These are phyloP conservation scores for Clamator glandarius DNA, from an alignment of 2,797 vertebrate species.

Conservation along the genomic window DNA sequence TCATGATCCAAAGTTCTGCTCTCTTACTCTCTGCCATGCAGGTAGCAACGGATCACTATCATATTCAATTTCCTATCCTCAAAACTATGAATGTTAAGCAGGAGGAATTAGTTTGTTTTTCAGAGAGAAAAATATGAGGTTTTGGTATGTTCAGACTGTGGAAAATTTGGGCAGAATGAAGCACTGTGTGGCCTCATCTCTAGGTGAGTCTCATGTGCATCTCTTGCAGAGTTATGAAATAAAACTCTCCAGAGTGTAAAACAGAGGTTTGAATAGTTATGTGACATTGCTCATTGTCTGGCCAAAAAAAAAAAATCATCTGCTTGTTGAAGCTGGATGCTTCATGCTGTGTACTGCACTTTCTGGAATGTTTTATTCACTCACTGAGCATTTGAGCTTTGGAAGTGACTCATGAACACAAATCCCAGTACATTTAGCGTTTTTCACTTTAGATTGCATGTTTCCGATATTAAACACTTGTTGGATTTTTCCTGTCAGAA, in stretches of 20 bases:
- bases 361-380: slow-evolving; percentile 62
- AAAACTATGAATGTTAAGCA: neutral
- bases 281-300: neutral
- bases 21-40: neutral
- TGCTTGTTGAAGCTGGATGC: neutral
- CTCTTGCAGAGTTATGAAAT: slow-evolving; percentile 13
- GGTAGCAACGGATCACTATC: neutral
- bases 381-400: slow-evolving; percentile 40
- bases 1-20: neutral
- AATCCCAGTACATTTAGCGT: slow-evolving; percentile 21
- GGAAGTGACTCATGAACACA: slow-evolving; percentile 46
- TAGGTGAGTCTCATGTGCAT: slow-evolving; percentile 11
- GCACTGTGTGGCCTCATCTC: neutral
- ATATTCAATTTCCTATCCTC: neutral
- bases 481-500: slow-evolving; percentile 3
- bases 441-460: neutral
- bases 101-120: neutral
- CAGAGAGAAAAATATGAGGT: neutral
- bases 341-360: neutral
- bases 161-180: neutral
- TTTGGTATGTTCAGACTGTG: neutral
- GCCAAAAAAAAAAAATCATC: neutral
- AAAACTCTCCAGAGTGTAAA: neutral
- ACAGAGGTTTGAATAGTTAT: neutral
- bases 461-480: neutral